Percentiles rank a stretch among this genome's conserved stretches.
Conservation (phyloP, 1,140 invertebrate genomes). For the Drosophila eugracilis region DNA sequence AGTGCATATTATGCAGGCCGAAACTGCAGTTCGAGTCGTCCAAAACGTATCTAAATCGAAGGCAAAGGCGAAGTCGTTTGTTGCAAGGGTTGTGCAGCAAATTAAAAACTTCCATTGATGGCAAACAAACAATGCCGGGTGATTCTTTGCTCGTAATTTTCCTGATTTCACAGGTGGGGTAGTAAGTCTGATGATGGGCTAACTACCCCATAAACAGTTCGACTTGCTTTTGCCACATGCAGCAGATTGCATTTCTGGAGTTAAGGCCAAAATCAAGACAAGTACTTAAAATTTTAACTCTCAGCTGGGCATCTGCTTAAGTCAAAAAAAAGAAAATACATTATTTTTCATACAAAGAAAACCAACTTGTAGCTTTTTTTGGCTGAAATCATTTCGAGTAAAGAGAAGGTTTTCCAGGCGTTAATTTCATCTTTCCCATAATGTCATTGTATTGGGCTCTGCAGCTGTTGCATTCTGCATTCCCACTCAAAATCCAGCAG, state of each 20-base stretch:
- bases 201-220: constrained; percentile 67
- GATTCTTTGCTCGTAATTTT: constrained; percentile 74
- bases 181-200: constrained; percentile 7
- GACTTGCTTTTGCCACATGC: constrained; percentile 14
- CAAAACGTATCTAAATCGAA: neutral
- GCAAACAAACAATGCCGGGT: constrained; percentile 67
- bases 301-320: too few species aligned
- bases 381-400: neutral
- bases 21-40: constrained; percentile 70
- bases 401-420: neutral
- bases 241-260: neutral
- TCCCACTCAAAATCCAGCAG: neutral
- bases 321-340: too few species aligned
- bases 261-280: too few species aligned
- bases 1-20: constrained; percentile 76
- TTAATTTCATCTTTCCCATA: neutral
- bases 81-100: constrained; percentile 44
- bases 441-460: neutral
- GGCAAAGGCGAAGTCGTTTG: constrained; percentile 29
- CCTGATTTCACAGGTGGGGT: constrained; percentile 20
- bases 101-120: constrained; percentile 79
- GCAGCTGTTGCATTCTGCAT: constrained; percentile 52
- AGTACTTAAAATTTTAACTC: too few species aligned
- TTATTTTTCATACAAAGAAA: too few species aligned
- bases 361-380: too few species aligned